These are phyloP conservation scores for Boulengeromyrus knoepffleri DNA, from an alignment of 2,113 vertebrate species.

Conservation along the genomic window DNA sequence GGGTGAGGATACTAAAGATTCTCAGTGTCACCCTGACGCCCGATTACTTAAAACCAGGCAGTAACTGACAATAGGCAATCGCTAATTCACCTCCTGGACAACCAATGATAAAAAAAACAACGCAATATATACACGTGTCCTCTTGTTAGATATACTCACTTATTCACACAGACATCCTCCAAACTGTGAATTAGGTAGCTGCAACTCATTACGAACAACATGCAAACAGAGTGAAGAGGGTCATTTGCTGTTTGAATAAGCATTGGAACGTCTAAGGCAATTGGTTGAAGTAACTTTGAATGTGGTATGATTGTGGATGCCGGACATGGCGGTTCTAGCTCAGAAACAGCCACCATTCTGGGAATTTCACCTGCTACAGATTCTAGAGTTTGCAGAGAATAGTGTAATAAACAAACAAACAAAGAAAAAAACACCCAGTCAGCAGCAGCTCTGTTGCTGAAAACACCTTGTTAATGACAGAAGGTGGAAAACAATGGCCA, in stretches of 20 bases:
- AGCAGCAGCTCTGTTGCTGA: neutral
- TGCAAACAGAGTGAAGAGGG: neutral
- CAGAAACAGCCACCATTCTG: neutral
- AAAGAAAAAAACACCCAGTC: neutral
- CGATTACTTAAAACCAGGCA: neutral
- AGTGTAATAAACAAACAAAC: neutral
- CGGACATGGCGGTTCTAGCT: neutral
- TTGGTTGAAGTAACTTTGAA: neutral
- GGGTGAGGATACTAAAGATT: neutral
- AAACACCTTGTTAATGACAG: neutral
- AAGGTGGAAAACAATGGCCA: neutral
- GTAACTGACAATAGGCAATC: neutral
- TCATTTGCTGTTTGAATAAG: neutral
- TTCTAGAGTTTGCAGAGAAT: neutral
- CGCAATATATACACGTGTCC: neutral
- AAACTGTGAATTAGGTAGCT: neutral
- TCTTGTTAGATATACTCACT: neutral
- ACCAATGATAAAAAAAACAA: neutral
- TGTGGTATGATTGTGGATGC: neutral
- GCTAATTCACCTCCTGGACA: neutral
- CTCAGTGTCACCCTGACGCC: neutral
- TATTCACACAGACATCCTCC: neutral
- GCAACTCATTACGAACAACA: neutral
- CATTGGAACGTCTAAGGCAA: neutral
- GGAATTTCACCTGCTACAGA: neutral